A percentile compares a stretch with the other conserved stretches of the same genome.
These are phyloP conservation scores for Pontoporia blainvillei DNA, from an alignment of 2,113 vertebrate species.

Conservation along the genomic window DNA sequence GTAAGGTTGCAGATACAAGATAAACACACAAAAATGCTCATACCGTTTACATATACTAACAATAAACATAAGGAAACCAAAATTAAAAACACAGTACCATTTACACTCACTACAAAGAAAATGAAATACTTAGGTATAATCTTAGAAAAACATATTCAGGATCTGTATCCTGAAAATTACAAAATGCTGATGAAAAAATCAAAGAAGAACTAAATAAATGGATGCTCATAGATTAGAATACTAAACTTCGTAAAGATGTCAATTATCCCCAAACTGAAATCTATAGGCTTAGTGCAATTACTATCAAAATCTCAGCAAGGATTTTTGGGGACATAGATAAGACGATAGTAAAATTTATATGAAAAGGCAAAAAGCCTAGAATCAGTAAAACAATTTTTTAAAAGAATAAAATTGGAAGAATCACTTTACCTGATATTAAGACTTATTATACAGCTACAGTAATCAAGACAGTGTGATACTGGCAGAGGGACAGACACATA, in stretches of 20 bases:
- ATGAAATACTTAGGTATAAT: background rate
- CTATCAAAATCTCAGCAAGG: background rate
- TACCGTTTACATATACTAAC: background rate
- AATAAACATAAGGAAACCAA: background rate
- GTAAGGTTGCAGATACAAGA: background rate
- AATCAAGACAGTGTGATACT: background rate
- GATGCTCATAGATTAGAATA: background rate
- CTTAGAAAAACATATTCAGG: background rate
- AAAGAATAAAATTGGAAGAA: background rate
- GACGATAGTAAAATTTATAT: background rate
- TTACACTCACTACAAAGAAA: background rate
- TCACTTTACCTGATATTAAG: background rate
- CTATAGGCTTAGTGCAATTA: background rate
- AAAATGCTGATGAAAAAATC: background rate
- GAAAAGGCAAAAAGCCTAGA: background rate
- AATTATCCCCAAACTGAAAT: background rate
- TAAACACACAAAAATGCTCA: background rate
- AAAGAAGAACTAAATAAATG: background rate
- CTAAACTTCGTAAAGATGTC: background rate
- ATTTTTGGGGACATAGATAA: background rate
- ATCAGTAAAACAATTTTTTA: background rate
- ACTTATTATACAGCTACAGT: background rate
- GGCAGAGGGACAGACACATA: background rate
- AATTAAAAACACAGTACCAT: background rate
- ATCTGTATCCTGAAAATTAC: background rate